A percentile compares a stretch with the other conserved stretches of the same genome.
phyloP scores from a whole-genome alignment of 2,797 vertebrate genomes.

The Meda fulgida region DNA sequence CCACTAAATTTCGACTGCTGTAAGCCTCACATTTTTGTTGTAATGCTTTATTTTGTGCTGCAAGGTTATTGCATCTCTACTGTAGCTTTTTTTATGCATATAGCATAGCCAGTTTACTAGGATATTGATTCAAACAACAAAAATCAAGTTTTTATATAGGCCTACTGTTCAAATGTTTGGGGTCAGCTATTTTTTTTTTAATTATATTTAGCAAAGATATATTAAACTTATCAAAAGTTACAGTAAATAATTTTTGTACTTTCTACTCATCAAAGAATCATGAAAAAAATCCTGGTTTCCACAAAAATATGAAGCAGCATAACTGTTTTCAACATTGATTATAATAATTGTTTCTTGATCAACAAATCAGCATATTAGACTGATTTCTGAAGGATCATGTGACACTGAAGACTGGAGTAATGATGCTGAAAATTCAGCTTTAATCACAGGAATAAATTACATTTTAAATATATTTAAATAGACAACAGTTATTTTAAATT shows the following conservation, averaged over 20 bases:
- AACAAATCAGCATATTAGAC: background rate
- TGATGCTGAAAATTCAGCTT: background rate
- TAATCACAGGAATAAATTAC: background rate
- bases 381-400: background rate
- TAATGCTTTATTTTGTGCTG: too few relatives aligned
- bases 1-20: too few relatives aligned
- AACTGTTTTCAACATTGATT: background rate
- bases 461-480: background rate
- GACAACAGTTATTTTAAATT: background rate
- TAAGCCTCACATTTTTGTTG: too few relatives aligned
- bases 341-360: background rate
- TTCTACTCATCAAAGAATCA: background rate
- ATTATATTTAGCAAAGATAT: background rate
- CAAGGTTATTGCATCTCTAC: too few relatives aligned
- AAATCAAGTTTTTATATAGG: background rate
- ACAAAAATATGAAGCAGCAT: background rate
- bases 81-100: too few relatives aligned
- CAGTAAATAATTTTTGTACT: background rate
- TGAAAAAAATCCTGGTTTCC: background rate
- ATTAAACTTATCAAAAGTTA: background rate
- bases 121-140: background rate
- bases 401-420: too few relatives aligned
- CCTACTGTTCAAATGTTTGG: background rate
- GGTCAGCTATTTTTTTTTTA: background rate
- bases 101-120: background rate